Evolutionary conservation across 1,140 invertebrate genomes (phyloP), one percentile per base, ranked within the genome.

Genomic region (Caerostris darwini): DNA sequence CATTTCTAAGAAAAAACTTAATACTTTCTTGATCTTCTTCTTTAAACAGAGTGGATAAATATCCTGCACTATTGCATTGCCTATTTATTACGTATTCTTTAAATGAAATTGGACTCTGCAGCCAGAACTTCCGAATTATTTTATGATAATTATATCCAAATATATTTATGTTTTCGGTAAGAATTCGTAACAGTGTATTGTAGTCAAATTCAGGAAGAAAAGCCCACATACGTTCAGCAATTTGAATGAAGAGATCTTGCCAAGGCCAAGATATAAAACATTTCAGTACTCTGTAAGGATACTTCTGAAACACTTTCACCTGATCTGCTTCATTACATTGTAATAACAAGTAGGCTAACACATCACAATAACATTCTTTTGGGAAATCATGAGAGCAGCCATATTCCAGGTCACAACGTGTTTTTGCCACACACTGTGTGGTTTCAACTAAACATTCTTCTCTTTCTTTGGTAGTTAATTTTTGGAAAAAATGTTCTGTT

Each of bases 171-270:
- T 89, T 94, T 57, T 89, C 56, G 19, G 14, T 19, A 3, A 94
- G 82, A 82, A 54, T 19, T 89, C 10, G 59, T 56, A 94, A 94
- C 7, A 94, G 67, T 81, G 4, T 57, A 82, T 89, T 7, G 10
- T 57, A 94, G 64, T 89, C 14, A 57, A 82, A 54, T 81, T 81
- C 92, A 89, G 92, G 82, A 81, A 94, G 92, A 94, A 88, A 88
- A 34, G 58, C 57, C 92, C 85, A 94, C 69, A 94, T 82, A 89
- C 34, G 92, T 53, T 61, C 89, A 64, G 86, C 86, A 50, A 34
- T 94, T 94, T 94, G 56, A 86, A 94, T 94, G 89, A 89, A 94
- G 92, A 89, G 54, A 94, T 12, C 61, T 94, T 88, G 67, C 85
- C 67, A 89, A 54, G 92, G 71, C 86, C 85, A 88, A 92, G 85